These are phyloP conservation scores for Drosophila nikananu DNA, from an alignment of 1,140 invertebrate species.

Conservation along the genomic window DNA sequence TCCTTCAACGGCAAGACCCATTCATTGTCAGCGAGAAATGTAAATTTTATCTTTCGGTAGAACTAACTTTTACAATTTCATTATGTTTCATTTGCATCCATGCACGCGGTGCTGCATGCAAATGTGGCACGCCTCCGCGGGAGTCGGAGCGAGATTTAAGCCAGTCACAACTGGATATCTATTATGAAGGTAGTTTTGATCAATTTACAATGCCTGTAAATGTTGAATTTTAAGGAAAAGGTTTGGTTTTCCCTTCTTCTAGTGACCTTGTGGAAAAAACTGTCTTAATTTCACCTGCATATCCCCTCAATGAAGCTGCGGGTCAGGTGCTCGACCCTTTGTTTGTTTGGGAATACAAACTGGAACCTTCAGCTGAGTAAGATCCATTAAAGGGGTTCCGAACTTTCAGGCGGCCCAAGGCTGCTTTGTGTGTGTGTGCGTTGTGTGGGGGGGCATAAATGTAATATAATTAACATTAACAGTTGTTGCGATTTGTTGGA, in stretches of 20 bases:
- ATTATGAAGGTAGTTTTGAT: constrained; percentile 24
- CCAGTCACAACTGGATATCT: constrained; percentile 24
- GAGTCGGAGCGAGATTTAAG: not conserved
- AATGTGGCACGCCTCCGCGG: constrained; percentile 53
- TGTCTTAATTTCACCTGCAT: not conserved
- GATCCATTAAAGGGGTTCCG: constrained; percentile 27
- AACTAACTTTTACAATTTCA: constrained; percentile 82
- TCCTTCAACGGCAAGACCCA: not conserved
- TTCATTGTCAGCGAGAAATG: constrained; percentile 68
- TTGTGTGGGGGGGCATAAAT: constrained; percentile 25
- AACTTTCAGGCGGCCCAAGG: constrained; percentile 26
- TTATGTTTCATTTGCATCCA: constrained; percentile 79
- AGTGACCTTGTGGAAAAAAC: not conserved
- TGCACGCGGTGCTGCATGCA: constrained; percentile 42
- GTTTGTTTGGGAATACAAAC: constrained; percentile 18
- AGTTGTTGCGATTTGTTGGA: constrained; percentile 72
- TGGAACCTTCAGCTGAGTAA: constrained; percentile 4
- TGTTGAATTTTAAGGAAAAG: not conserved
- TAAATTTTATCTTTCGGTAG: constrained; percentile 77
- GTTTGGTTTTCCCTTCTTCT: not conserved
- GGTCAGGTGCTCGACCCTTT: constrained; percentile 28
- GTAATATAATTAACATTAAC: constrained; percentile 76
- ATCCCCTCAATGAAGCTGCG: constrained; percentile 12
- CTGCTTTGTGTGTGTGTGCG: not conserved
- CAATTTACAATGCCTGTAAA: not conserved